Evolutionary conservation across 2,888 invertebrate species (phyloP), one percentile per base, ranked within the genome.

Genomic region (Alcis repandata): DNA sequence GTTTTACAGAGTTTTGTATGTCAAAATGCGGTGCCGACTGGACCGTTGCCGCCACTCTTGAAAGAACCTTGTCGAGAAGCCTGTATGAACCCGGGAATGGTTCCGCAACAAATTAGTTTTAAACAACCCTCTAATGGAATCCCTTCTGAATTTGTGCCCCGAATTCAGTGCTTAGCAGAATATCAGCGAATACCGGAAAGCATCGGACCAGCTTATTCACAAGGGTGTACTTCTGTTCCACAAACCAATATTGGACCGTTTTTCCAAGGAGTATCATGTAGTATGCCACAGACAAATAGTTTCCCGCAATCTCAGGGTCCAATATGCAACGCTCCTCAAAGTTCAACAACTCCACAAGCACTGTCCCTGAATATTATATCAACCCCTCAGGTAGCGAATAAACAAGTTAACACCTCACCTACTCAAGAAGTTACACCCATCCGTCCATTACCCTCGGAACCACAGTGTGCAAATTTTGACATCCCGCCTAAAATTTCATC

Each of bases 1-100:
- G 62, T 58, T 74, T 79, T 72, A n/a, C 82, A 82, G 82, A 65
- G 61, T 53, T 68, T 69, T 49, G 27, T 53, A 17, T 56, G 74
- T 63, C 65, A 68, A 49, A 71, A 70, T 57, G 59, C 64, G 52
- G 65, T 60, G 17, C 72, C 59, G 22, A 67, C 49, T 58, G 45
- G 48, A 27, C 33, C 57, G 10, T 57, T 59, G 40, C 69, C 52
- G 19, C 41, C 70, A 48, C 45, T 57, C 17, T 38, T 63, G 17
- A 67, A 65, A 22, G 71, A 74, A 54, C 36, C 53, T 33, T 17
- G 32, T 4, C 52, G 38, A 49, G 61, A 17, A n/a, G n/a, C 20
- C 13, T 10, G 22, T 15, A 7, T 49, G 0, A 61, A 46, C 40
- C 36, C 40, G 48, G 54, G 57, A n/a, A 27, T 61, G 15, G 6